These are phyloP conservation scores for Pampus argenteus DNA, from an alignment of 2,797 vertebrate species.

Conservation along the genomic window DNA sequence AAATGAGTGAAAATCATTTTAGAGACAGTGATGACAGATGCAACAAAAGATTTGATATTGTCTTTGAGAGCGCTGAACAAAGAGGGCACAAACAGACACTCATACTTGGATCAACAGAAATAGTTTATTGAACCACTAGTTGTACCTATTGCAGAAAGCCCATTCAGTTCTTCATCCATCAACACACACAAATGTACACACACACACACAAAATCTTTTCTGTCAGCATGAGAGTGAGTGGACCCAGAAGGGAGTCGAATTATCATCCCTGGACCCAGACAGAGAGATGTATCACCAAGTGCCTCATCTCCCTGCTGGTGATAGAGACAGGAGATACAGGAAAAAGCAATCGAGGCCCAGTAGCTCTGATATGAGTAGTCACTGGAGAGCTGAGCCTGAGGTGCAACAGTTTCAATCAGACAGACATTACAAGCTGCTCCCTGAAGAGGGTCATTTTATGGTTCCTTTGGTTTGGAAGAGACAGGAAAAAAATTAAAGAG, in stretches of 20 bases:
- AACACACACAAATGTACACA: conserved; percentile 9
- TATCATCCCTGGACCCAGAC: conserved; percentile 50
- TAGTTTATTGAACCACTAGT: conserved; percentile 37
- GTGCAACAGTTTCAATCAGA: conserved; percentile 71
- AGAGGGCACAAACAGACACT: conserved; percentile 40
- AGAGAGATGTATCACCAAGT: conserved; percentile 50
- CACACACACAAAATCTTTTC: conserved; percentile 36
- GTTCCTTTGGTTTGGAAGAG: conserved; percentile 42
- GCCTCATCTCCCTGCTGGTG: conserved; percentile 51
- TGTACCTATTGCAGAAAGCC: conserved; percentile 20
- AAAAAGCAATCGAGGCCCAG: conserved; percentile 66
- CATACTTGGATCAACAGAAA: conserved; percentile 52
- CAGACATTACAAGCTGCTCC: conserved; percentile 67
- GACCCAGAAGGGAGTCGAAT: conserved; percentile 53
- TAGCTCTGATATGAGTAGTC: conserved; percentile 58
- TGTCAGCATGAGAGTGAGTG: conserved; percentile 29
- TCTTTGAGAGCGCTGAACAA: conserved; percentile 43
- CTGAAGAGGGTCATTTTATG: conserved; percentile 47
- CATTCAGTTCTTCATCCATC: neutral
- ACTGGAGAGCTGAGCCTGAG: conserved; percentile 55
- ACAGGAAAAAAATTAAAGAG: conserved; percentile 28
- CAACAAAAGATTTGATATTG: conserved; percentile 48
- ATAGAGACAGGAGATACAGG: conserved; percentile 60
- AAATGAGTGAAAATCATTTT: conserved; percentile 10
- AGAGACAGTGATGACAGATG: conserved; percentile 18